These are phyloP conservation scores for Heterodera schachtii DNA, from an alignment of 1,140 invertebrate genomes.

Conservation along the genomic window DNA sequence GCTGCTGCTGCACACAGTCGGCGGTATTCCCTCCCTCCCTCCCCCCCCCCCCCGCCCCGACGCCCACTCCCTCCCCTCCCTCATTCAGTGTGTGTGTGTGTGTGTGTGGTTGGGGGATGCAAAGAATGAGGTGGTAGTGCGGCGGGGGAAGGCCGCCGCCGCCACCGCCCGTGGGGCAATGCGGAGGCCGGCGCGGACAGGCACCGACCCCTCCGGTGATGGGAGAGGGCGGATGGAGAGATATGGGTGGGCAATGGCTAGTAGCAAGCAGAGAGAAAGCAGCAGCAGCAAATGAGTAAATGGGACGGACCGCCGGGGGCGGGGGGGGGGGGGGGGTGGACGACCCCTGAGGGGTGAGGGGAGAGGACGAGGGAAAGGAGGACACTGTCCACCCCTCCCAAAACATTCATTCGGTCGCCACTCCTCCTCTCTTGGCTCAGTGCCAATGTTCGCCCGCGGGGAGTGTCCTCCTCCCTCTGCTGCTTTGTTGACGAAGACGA, in stretches of 20 bases:
- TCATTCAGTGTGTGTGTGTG: no score
- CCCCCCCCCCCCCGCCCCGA: no score
- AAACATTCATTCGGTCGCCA: neutral
- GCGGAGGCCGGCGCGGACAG: conserved; percentile 14
- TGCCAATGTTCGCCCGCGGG: neutral
- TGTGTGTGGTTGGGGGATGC: no score
- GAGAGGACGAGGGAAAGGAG: neutral
- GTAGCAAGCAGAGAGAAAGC: no score
- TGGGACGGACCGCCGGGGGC: no score
- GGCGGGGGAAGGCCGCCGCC: neutral
- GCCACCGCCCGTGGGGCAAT: no score
- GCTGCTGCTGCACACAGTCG: no score
- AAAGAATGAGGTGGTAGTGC: neutral
- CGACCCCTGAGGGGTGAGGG: neutral
- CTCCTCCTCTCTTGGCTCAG: neutral
- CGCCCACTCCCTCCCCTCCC: no score
- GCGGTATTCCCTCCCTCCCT: no score
- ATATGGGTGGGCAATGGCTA: neutral
- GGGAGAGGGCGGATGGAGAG: no score
- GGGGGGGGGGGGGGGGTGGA: neutral
- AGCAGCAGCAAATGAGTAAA: conserved; percentile 12
- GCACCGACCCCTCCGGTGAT: neutral
- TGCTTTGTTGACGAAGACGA: neutral
- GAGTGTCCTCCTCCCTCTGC: neutral
- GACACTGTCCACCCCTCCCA: conserved; percentile 1